Percentiles rank a stretch among this genome's conserved stretches.
phyloP scores from a whole-genome alignment of 1,140 invertebrate species.

The Nasonia longicornis region DNA sequence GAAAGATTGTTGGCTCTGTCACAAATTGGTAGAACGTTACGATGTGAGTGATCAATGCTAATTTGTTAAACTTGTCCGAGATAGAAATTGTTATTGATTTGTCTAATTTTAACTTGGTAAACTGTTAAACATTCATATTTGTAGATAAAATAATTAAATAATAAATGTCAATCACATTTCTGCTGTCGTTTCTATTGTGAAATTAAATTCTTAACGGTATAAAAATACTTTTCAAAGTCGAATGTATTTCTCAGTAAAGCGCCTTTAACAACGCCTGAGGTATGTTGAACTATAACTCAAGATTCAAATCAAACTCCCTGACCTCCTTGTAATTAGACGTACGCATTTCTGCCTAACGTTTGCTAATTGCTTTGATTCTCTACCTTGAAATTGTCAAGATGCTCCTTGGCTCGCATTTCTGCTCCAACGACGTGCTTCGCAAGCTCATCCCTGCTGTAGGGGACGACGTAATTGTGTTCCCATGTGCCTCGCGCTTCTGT shows the following conservation, averaged over 20 bases:
- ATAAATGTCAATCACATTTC: no score
- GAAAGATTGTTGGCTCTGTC: no score
- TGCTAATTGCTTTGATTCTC: background rate
- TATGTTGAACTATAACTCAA: no score
- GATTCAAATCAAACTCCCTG: background rate
- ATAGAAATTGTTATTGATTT: background rate
- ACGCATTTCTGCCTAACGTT: no score
- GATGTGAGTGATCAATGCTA: background rate
- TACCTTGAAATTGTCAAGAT: conserved; percentile 71
- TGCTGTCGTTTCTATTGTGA: no score
- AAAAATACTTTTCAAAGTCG: no score
- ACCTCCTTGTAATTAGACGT: background rate
- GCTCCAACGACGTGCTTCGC: conserved; percentile 74
- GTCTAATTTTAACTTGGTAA: no score
- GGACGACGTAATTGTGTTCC: conserved; percentile 68
- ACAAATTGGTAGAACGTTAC: background rate
- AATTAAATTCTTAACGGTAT: no score
- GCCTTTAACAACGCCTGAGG: no score
- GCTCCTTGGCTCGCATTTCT: conserved; percentile 76
- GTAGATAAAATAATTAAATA: no score
- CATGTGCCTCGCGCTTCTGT: conserved; percentile 73
- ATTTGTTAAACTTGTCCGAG: background rate
- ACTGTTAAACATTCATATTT: no score
- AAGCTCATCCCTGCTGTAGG: conserved; percentile 76
- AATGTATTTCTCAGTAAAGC: no score